These are phyloP conservation scores for Pongo pygmaeus DNA, from an alignment of 2,113 vertebrate genomes.

Conservation along the genomic window DNA sequence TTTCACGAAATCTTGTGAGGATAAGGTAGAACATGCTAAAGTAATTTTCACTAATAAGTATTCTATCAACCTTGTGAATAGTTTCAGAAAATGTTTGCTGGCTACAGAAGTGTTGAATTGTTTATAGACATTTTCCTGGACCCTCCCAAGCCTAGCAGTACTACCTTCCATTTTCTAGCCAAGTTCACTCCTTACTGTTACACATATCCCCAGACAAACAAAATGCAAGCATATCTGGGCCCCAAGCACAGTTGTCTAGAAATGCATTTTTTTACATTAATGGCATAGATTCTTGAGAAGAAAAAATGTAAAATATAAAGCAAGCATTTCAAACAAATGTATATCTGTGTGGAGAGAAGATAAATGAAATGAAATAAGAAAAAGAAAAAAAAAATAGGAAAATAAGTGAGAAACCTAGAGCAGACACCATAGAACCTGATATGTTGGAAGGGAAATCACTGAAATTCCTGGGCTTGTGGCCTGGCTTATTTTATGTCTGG, in stretches of 20 bases:
- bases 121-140: neutral
- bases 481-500: slow-evolving; percentile 16
- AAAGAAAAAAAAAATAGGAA: neutral
- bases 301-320: neutral
- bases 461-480: neutral
- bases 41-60: neutral
- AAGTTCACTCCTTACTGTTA: neutral
- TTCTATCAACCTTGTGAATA: neutral
- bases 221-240: neutral
- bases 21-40: slow-evolving; percentile 4
- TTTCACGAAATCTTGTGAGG: neutral
- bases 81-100: neutral
- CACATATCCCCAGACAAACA: neutral
- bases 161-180: neutral
- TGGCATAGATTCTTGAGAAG: neutral
- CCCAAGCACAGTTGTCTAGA: neutral
- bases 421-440: neutral
- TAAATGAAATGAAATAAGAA: neutral
- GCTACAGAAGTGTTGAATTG: neutral
- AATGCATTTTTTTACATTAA: neutral
- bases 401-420: neutral
- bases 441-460: neutral
- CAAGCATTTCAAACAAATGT: neutral
- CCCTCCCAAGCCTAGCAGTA: neutral
- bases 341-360: neutral